Evolutionary conservation across 2,797 vertebrate genomes (phyloP).

Genomic region (Pachyuromys duprasi): DNA sequence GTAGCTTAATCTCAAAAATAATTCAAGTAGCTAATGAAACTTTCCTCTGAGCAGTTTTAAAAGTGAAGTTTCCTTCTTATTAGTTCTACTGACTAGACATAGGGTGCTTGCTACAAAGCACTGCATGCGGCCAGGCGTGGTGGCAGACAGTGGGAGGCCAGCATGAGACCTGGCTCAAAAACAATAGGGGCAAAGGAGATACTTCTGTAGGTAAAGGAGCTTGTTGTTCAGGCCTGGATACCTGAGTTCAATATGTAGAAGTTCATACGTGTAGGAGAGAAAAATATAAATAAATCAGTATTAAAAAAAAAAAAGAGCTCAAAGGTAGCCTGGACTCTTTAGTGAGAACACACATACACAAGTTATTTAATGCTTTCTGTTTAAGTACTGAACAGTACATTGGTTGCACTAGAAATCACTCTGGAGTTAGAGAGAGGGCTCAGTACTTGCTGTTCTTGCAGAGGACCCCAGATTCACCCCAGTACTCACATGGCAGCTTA

Average conservation of each 20-base stretch:
- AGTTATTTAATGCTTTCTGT: slow-evolving; percentile 12
- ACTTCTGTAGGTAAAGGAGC: too few relatives aligned
- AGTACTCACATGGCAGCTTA: neutral
- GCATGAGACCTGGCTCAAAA: neutral
- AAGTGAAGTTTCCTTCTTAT: slow-evolving; percentile 10
- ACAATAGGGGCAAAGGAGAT: neutral
- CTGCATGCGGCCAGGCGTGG: neutral
- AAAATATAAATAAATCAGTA: neutral
- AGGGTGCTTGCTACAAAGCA: neutral
- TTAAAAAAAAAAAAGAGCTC: neutral
- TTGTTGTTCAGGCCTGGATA: neutral
- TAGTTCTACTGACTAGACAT: slow-evolving; percentile 30
- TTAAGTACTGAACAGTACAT: neutral
- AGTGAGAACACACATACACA: neutral
- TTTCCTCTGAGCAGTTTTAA: neutral
- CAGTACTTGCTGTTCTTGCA: neutral
- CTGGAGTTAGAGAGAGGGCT: neutral
- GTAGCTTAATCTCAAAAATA: slow-evolving; percentile 9
- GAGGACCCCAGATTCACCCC: neutral
- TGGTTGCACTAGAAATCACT: neutral
- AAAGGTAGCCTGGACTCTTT: neutral
- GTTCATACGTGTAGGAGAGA: neutral
- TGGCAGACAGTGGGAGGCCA: neutral
- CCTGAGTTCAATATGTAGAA: neutral
- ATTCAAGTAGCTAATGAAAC: neutral